Evolutionary conservation across 1,140 invertebrate species (phyloP), one percentile per base, ranked within the genome.

Genomic region (Hermetia illucens): DNA sequence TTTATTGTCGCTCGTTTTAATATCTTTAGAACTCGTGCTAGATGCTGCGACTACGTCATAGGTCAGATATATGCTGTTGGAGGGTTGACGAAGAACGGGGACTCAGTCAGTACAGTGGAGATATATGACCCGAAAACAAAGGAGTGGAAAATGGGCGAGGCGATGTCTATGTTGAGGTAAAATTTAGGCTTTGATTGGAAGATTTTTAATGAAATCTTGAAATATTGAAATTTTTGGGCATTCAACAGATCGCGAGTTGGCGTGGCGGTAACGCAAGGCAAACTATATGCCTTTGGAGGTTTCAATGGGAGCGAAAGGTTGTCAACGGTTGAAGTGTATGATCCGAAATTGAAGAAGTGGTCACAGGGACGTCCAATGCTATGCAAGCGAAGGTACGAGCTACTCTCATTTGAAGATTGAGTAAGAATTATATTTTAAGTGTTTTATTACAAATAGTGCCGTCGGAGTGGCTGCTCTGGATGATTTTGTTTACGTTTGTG

Each of bases 51-150:
- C 49, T 77, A 75, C 52, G 64, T 76, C 10, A 68, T 71, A 41
- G 87, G 86, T 2, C 73, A 85, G 46, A 88, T 93, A 43, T 91
- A 84, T 64, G 87, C 85, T 41, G 83, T 93, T 40, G 88, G 87
- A 12, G 86, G 86, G 5, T 60, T 90, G 9, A 86, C 83, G 22
- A 86, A 85, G 55, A 82, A 77, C 48, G 79, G 85, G 13, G 85
- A 90, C 57, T 88, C 84, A 1, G 62, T 90, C 4, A 83, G 80
- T 48, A 88, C 86, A 1, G 87, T 91, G 1, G 87, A 93, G 65
- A 79, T 81, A 30, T 91, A 75, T 60, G 80, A 90, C 64, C 84
- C 86, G 10, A 44, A 63, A n/a, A 52, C 54, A 33, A 74, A 75
- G 5, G 64, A 71, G 40, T 92, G 88, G 88, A 66, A 72, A 50